Percentiles rank a stretch among this genome's conserved stretches.
These are phyloP conservation scores for Stomatorhinus ivindoensis DNA, from an alignment of 2,113 vertebrate genomes.

Conservation along the genomic window DNA sequence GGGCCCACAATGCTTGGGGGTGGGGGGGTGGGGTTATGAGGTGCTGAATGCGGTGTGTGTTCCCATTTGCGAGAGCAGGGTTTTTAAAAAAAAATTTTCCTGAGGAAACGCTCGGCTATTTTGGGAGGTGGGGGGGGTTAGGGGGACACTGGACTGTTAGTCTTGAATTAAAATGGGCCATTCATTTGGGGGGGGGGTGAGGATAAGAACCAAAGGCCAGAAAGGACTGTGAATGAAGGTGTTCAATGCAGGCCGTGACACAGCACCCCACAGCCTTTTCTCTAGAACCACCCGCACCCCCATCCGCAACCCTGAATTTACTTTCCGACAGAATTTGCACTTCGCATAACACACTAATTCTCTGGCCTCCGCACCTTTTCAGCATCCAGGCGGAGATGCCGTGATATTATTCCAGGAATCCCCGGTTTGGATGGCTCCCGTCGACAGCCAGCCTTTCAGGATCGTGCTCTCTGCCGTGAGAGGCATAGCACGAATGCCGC, in stretches of 20 bases:
- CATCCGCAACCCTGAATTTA: conserved; percentile 6
- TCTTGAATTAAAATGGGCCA: conserved; percentile 55
- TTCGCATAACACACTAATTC: conserved; percentile 2
- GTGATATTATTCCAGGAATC: neutral
- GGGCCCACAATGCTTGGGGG: conserved; percentile 22
- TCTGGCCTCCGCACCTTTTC: neutral
- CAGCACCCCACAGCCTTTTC: conserved; percentile 37
- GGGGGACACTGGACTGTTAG: conserved; percentile 31
- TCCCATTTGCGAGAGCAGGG: neutral
- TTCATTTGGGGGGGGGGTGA: conserved; percentile 24
- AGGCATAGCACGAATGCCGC: neutral
- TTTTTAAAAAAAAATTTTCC: neutral
- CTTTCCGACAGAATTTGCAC: conserved; percentile 20
- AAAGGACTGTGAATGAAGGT: conserved; percentile 39
- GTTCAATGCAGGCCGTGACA: conserved; percentile 39
- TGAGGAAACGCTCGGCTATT: conserved; percentile 12
- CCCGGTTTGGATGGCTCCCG: neutral
- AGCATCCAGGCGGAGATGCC: neutral
- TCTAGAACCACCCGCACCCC: conserved; percentile 5
- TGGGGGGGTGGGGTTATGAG: neutral
- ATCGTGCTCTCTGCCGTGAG: neutral
- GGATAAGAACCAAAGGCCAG: conserved; percentile 38
- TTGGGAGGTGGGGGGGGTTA: neutral
- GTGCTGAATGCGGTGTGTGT: conserved; percentile 22
- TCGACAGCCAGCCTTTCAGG: neutral